Evolutionary conservation across 2,888 invertebrate genomes (phyloP), one percentile per base, ranked within the genome.

Genomic region (Microctonus hyperodae): DNA sequence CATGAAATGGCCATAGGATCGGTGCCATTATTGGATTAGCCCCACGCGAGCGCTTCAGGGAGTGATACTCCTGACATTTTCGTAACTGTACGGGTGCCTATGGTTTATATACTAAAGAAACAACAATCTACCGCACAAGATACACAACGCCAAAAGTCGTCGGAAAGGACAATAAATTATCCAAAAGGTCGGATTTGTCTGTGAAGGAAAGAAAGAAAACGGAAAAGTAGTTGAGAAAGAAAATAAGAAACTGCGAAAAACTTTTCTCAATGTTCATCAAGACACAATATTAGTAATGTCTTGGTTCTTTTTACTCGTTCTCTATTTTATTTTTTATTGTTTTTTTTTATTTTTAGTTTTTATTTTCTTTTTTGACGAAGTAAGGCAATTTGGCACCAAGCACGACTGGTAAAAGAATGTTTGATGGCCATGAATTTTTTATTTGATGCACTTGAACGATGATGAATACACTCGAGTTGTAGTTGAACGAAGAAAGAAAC

Each of bases 1-100:
- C 78, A 76, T 78, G 76, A 77, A 78, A 77, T 74, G 79, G 76
- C 76, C 74, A 71, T 76, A 75, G 77, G 78, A 81, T 81, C 77
- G 78, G 76, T 78, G 79, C 79, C 78, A 78, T 79, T 79, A 79
- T 78, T 78, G 80, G 78, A 79, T 79, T 78, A 79, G 76, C 73
- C 73, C 71, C 71, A 48, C 64, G 64, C 68, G 69, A 65, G 55
- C 60, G 50, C 61, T 62, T 50, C 25, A 62, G 62, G 58, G 62
- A 44, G 44, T 48, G 40, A 51, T 48, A 44, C 44, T 44, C 16
- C 44, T 16, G 44, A 44, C 44, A 44, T 44, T 44, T 66, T 16
- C 25, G 31, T 13, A 55, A 55, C 55, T 53, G 48, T 31, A 35
- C 37, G 55, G 55, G 25, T 44, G 61, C 20, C 22, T 62, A 53